Evolutionary conservation across 23 tunicate genomes (phyloP).

Genomic region (Trididemnum clinides): DNA sequence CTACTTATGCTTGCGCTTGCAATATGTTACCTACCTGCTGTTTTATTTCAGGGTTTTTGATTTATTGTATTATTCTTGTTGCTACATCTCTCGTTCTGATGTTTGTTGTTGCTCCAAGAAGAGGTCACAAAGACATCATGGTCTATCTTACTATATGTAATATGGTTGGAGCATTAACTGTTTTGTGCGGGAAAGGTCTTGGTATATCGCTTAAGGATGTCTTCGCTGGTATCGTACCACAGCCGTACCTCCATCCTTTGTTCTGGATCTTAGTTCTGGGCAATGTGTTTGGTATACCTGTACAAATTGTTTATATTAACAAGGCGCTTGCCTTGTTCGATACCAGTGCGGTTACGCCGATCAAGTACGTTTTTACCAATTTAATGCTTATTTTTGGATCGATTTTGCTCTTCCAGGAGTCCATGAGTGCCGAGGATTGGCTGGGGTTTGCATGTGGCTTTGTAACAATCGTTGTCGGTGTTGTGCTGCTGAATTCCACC

Average conservation of each 20-base stretch:
- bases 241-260: slow-evolving; percentile 50
- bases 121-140: slow-evolving; percentile 70
- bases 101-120: slow-evolving; percentile 52
- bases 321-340: slow-evolving; percentile 75
- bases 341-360: slow-evolving; percentile 72
- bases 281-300: slow-evolving; percentile 59
- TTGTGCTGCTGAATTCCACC: slow-evolving; percentile 54
- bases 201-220: slow-evolving; percentile 68
- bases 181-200: slow-evolving; percentile 85
- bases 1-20: too few species aligned
- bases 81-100: slow-evolving; percentile 26
- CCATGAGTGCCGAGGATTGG: slow-evolving; percentile 48
- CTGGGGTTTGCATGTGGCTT: slow-evolving; percentile 83
- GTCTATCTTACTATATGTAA: slow-evolving; percentile 78
- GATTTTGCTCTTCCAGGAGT: slow-evolving; percentile 79
- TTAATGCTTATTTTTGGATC: slow-evolving; percentile 67
- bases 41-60: slow-evolving; percentile 46
- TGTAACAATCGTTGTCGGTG: slow-evolving; percentile 71
- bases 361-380: slow-evolving; percentile 80
- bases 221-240: not conserved
- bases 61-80: slow-evolving; percentile 61
- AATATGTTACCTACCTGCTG: too few species aligned
- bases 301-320: slow-evolving; percentile 76
- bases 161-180: slow-evolving; percentile 80
- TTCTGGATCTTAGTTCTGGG: slow-evolving; percentile 67